Evolutionary conservation across 2,113 vertebrate genomes (phyloP).

Genomic region (Lynx canadensis): DNA sequence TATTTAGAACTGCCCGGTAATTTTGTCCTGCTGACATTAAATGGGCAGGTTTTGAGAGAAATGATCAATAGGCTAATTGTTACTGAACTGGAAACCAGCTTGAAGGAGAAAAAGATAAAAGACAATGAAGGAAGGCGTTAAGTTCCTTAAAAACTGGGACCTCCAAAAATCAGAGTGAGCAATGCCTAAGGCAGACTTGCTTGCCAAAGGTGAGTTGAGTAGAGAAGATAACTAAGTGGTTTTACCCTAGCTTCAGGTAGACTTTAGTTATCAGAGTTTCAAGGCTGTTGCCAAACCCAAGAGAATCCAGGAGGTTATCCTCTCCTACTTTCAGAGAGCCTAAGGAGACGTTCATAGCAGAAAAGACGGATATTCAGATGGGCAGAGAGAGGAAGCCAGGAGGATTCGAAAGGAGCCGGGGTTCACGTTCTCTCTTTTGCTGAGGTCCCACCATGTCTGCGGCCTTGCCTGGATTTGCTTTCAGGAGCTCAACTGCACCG

Average conservation of each 20-base stretch:
- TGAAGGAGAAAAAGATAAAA: conserved; percentile 41
- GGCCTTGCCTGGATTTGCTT: neutral
- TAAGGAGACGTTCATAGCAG: neutral
- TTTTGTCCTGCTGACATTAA: neutral
- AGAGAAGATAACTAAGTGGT: neutral
- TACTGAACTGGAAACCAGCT: neutral
- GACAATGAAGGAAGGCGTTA: neutral
- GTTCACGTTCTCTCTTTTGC: neutral
- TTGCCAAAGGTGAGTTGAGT: neutral
- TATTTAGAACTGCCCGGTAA: neutral
- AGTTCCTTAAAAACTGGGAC: neutral
- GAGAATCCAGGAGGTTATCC: neutral
- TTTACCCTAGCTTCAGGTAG: neutral
- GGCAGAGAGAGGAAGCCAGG: neutral
- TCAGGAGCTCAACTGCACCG: neutral
- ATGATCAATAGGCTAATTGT: neutral
- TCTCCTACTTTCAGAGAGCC: neutral
- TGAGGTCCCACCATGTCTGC: neutral
- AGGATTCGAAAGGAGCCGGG: neutral
- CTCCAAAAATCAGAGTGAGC: neutral
- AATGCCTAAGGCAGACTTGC: neutral
- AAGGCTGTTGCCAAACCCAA: neutral
- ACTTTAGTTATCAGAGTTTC: neutral
- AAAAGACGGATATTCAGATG: neutral
- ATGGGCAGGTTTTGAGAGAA: neutral